Evolutionary conservation across 2,888 invertebrate genomes (phyloP).

Genomic region (Eupithecia inturbata): DNA sequence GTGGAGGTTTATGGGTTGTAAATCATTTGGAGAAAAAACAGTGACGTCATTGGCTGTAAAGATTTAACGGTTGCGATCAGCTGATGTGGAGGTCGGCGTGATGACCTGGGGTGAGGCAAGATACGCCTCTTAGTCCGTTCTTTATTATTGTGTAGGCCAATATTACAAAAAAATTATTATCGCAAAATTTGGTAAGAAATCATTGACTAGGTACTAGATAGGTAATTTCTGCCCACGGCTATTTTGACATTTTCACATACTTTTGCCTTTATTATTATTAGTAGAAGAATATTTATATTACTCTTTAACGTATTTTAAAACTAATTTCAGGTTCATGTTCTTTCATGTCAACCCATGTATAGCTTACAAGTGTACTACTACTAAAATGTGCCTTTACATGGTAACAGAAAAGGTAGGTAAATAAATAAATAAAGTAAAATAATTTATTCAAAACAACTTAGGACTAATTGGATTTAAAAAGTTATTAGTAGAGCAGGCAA

Average conservation of each 20-base stretch:
- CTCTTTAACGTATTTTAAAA: too few species aligned
- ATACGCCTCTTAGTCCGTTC: background rate
- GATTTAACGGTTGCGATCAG: conserved; percentile 79
- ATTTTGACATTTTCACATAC: too few species aligned
- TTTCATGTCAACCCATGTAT: too few species aligned
- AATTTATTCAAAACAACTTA: too few species aligned
- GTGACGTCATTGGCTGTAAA: conserved; percentile 80
- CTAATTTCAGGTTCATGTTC: background rate
- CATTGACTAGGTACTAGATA: background rate
- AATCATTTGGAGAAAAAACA: conserved; percentile 78
- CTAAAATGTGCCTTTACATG: too few species aligned
- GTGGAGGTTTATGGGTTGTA: conserved; percentile 79
- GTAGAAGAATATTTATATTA: too few species aligned
- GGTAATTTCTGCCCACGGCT: background rate
- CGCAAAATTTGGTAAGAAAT: background rate
- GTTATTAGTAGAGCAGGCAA: too few species aligned
- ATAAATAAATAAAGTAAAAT: too few species aligned
- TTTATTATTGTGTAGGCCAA: background rate
- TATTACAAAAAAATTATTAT: background rate
- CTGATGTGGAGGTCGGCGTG: conserved; percentile 72
- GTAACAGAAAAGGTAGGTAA: too few species aligned
- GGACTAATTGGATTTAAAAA: too few species aligned
- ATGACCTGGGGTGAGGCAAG: conserved; percentile 47
- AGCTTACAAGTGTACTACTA: too few species aligned
- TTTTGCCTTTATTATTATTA: too few species aligned